Percentiles rank a stretch among this genome's conserved stretches.
Evolutionary conservation across 2,888 invertebrate genomes (phyloP).

Genomic region (Catocala fraxini): DNA sequence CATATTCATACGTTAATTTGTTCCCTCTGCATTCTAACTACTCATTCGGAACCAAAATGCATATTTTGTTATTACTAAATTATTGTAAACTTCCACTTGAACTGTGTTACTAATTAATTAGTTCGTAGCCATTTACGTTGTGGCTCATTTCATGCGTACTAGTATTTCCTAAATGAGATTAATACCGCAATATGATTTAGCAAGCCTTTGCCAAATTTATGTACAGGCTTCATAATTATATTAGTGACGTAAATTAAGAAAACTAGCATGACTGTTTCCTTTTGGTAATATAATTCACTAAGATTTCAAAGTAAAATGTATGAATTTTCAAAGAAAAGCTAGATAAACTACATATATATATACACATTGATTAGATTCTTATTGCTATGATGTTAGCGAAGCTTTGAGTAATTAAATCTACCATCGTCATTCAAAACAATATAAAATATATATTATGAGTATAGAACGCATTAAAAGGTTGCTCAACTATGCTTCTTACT

Average conservation of each 20-base stretch:
- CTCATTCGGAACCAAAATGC: slow-evolving; percentile 12
- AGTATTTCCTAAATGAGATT: slow-evolving; percentile 52
- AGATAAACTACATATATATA: too few relatives aligned
- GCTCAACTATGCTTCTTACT: too few relatives aligned
- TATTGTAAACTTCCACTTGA: slow-evolving; percentile 44
- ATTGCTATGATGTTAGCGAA: too few relatives aligned
- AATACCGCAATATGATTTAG: slow-evolving; percentile 55
- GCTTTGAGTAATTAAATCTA: too few relatives aligned
- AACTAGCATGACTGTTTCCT: neutral
- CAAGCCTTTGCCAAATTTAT: slow-evolving; percentile 51
- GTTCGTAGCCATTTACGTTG: slow-evolving; percentile 47
- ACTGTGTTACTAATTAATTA: slow-evolving; percentile 56
- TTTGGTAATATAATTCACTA: too few relatives aligned
- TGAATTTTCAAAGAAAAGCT: too few relatives aligned
- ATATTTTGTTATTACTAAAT: slow-evolving; percentile 45
- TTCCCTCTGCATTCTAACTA: slow-evolving; percentile 16
- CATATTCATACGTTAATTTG: slow-evolving; percentile 14
- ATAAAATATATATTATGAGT: too few relatives aligned
- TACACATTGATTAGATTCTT: too few relatives aligned
- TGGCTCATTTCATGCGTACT: slow-evolving; percentile 45
- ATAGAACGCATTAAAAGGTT: too few relatives aligned
- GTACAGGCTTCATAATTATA: slow-evolving; percentile 32
- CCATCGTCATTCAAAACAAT: too few relatives aligned
- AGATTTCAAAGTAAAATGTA: too few relatives aligned
- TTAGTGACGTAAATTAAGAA: slow-evolving; percentile 24